Conservation (phyloP, 2,113 vertebrate species). For the Chloropsis hardwickii region DNA sequence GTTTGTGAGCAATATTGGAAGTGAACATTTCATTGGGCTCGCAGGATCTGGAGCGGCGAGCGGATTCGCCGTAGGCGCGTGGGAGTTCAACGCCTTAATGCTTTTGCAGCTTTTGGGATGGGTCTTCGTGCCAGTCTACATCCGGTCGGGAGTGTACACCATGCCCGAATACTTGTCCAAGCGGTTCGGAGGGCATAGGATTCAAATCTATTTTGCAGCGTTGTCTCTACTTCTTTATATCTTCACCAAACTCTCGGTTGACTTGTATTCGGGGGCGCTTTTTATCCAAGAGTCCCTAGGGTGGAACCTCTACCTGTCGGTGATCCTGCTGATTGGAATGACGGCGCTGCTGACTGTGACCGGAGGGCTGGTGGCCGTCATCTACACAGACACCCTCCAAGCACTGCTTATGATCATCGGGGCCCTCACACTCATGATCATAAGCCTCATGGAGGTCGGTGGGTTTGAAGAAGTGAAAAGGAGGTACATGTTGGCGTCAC, state of each 20-base stretch:
- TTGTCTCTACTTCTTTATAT: constrained; percentile 94
- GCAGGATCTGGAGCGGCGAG: constrained; percentile 97
- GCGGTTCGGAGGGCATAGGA: constrained; percentile 92
- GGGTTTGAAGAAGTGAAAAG: constrained; percentile 91
- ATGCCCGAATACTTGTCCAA: constrained; percentile 98
- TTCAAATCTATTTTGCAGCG: constrained; percentile 92
- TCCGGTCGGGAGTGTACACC: constrained; percentile 93
- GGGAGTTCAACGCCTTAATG: constrained; percentile 98
- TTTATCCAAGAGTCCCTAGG: constrained; percentile 98
- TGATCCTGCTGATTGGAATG: constrained; percentile 91
- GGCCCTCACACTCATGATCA: constrained; percentile 89
- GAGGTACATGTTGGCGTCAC: constrained; percentile 92
- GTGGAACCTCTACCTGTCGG: constrained; percentile 95
- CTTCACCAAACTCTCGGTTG: constrained; percentile 98
- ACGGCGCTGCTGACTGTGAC: constrained; percentile 94
- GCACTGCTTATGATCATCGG: constrained; percentile 95
- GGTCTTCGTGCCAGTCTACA: constrained; percentile 98
- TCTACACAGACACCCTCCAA: constrained; percentile 96
- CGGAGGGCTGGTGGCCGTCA: constrained; percentile 92
- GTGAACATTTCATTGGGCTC: constrained; percentile 98
- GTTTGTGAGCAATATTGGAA: constrained; percentile 99
- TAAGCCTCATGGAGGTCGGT: constrained; percentile 88
- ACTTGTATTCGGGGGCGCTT: constrained; percentile 95
- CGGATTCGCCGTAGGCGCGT: constrained; percentile 96
- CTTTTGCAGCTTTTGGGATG: constrained; percentile 97